A percentile compares a stretch with the other conserved stretches of the same genome.
Conservation (phyloP, 1,140 invertebrate species). For the Bemisia tabaci region DNA sequence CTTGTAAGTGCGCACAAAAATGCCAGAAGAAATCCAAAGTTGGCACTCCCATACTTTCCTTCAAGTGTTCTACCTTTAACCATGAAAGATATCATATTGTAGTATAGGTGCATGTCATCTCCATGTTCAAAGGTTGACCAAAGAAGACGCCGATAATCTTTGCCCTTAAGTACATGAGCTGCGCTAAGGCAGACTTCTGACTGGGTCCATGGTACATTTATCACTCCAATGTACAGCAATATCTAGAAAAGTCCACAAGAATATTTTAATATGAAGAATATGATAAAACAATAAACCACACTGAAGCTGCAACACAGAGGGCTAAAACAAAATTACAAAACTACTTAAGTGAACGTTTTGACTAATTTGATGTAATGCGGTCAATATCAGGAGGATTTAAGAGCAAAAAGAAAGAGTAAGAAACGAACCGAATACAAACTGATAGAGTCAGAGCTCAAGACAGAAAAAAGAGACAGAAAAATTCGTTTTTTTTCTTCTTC, state of each 20-base stretch:
- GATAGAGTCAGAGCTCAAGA: no score
- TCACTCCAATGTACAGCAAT: conserved; percentile 34
- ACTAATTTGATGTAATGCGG: no score
- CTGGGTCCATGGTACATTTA: conserved; percentile 39
- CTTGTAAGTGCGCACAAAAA: conserved; percentile 42
- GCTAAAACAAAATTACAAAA: background rate
- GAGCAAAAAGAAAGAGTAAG: no score
- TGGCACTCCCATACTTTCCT: conserved; percentile 37
- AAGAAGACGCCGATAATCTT: conserved; percentile 43
- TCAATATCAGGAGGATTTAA: no score
- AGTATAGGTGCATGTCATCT: conserved; percentile 58
- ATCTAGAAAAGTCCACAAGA: conserved; percentile 32
- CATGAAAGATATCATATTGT: conserved; percentile 57
- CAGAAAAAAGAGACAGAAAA: no score
- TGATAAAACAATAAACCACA: conserved; percentile 2
- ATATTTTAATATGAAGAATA: conserved; percentile 9
- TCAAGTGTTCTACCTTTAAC: conserved; percentile 46
- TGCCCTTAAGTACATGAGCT: conserved; percentile 35
- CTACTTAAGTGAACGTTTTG: no score
- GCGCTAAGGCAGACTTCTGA: conserved; percentile 46
- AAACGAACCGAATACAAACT: no score
- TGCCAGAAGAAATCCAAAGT: conserved; percentile 41
- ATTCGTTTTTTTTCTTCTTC: no score
- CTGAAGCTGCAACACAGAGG: background rate
- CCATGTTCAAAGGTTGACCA: conserved; percentile 49